Conservation (phyloP, 2,797 vertebrate species). For the Spinibarbus caldwelli region DNA sequence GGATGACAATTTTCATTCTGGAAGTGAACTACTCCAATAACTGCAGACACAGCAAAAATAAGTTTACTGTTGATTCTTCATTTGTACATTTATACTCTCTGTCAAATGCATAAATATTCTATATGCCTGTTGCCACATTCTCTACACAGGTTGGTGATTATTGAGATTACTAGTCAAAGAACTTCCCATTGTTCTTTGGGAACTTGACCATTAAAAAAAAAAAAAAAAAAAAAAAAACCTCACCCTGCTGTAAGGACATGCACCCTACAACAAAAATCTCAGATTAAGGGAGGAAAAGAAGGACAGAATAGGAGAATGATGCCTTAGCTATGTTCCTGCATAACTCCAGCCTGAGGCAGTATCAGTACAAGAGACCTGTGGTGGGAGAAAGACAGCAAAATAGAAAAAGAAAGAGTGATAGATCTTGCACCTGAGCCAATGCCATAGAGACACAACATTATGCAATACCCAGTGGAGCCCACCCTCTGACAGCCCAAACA, state of each 20-base stretch:
- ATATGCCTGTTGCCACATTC: neutral
- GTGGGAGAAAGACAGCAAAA: constrained; percentile 17
- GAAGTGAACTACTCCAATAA: too few relatives aligned
- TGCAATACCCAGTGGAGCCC: constrained; percentile 61
- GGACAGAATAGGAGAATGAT: neutral
- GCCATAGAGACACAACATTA: constrained; percentile 60
- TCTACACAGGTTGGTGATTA: neutral
- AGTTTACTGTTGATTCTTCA: neutral
- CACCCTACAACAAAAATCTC: neutral
- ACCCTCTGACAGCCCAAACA: constrained; percentile 41
- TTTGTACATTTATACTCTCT: neutral
- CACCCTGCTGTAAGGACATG: neutral
- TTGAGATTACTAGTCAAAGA: neutral
- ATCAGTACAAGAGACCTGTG: constrained; percentile 28
- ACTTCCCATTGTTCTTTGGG: too few relatives aligned
- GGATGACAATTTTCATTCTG: too few relatives aligned
- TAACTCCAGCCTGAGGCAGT: constrained; percentile 14
- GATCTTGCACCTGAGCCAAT: constrained; percentile 48
- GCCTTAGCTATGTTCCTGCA: constrained; percentile 9
- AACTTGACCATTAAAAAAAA: neutral
- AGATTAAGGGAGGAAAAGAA: neutral
- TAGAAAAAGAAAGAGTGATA: neutral
- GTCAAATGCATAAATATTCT: neutral
- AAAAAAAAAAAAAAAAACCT: too few relatives aligned
- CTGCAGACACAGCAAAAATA: neutral